Evolutionary conservation across 2,888 invertebrate species (phyloP).

Genomic region (Nemotelus pantherinus): DNA sequence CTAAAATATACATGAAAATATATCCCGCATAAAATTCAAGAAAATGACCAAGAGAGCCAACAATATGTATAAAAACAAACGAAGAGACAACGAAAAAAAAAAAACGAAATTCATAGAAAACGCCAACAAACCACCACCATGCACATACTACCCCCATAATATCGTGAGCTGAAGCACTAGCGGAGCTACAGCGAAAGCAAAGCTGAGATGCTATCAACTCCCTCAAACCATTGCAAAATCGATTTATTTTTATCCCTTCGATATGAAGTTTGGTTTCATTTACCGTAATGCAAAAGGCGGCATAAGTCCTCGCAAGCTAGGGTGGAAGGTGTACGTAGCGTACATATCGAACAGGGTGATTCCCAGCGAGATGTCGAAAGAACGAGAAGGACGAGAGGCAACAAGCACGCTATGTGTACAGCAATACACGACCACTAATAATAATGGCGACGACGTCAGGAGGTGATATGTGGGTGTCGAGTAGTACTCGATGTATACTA

Average conservation of each 20-base stretch:
- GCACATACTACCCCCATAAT: neutral
- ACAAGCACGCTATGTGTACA: neutral
- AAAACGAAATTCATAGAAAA: neutral
- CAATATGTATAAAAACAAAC: neutral
- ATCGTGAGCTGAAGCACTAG: neutral
- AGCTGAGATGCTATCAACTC: neutral
- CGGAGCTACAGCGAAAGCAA: neutral
- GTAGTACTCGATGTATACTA: neutral
- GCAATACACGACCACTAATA: neutral
- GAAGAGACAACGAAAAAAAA: neutral
- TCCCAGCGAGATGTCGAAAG: neutral
- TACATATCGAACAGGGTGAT: neutral
- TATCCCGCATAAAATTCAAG: slow-evolving; percentile 1
- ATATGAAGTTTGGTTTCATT: slow-evolving; percentile 40
- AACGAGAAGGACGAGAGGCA: neutral
- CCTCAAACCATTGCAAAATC: slow-evolving; percentile 34
- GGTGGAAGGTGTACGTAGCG: neutral
- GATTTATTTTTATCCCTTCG: slow-evolving; percentile 45
- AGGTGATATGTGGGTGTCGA: slow-evolving; percentile 10
- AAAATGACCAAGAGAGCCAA: neutral
- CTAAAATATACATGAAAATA: slow-evolving; percentile 4
- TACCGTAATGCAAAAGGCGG: slow-evolving; percentile 37
- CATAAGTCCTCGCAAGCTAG: neutral
- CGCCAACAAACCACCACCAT: slow-evolving; percentile 4
- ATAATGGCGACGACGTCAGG: slow-evolving; percentile 12